These are phyloP conservation scores for Cryptocheilus praepositus DNA, from an alignment of 2,888 invertebrate genomes.

Conservation along the genomic window DNA sequence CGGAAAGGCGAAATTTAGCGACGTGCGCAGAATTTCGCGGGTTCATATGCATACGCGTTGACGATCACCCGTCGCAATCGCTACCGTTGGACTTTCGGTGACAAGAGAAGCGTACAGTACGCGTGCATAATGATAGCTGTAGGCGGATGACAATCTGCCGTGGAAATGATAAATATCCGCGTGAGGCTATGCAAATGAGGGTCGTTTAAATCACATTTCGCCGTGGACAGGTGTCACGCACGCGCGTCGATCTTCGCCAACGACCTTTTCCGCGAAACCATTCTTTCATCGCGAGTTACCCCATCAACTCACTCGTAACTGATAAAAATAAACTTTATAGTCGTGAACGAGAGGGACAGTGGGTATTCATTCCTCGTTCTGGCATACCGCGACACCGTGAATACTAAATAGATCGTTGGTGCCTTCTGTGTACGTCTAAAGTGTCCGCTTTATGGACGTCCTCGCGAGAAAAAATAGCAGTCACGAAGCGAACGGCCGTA, in stretches of 20 bases:
- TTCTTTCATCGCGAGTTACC: constrained; percentile 37
- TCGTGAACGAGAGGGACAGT: constrained; percentile 29
- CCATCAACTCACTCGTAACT: constrained; percentile 47
- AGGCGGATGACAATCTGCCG: not conserved
- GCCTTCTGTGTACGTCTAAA: constrained; percentile 57
- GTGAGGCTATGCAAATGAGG: not conserved
- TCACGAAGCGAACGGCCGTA: constrained; percentile 21
- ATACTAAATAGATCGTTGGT: constrained; percentile 57
- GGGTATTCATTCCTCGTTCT: constrained; percentile 61
- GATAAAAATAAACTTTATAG: constrained; percentile 59
- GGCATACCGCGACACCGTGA: constrained; percentile 48
- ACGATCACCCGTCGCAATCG: too few species aligned
- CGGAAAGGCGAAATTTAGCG: constrained; percentile 28
- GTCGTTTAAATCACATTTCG: not conserved
- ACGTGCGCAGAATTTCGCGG: constrained; percentile 6
- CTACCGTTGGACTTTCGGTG: too few species aligned
- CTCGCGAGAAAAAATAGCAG: constrained; percentile 41
- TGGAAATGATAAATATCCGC: not conserved
- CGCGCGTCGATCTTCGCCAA: too few species aligned
- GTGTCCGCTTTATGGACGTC: constrained; percentile 67
- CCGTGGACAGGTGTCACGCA: too few species aligned
- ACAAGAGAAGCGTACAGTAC: not conserved
- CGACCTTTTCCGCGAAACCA: constrained; percentile 29
- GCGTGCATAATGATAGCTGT: not conserved
- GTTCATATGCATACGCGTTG: too few species aligned